Evolutionary conservation across 1,140 invertebrate genomes (phyloP), one percentile per base, ranked within the genome.

Genomic region (Heliconius melpomene): DNA sequence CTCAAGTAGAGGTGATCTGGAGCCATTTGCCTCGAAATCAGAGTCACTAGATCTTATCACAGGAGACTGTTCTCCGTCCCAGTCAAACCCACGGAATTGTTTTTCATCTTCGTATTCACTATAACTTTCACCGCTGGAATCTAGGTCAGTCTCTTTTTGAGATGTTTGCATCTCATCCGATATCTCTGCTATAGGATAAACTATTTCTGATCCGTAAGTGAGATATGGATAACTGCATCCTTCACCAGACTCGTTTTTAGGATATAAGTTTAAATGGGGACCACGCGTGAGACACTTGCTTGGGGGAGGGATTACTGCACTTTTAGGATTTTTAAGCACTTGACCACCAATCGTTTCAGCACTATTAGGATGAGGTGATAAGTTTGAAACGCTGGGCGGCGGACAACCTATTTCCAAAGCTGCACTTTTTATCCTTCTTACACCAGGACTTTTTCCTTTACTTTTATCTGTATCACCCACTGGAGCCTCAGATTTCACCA

Each of bases 101-200:
- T 94, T 95, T 36, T 95, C 95, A 74, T 96, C 95, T 82, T 96
- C 95, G 81, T 95, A 96, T 85, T 95, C 94, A 85, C 93, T 94
- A 72, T 94, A 94, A 82, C 94, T 95, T 81, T 92, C 94, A 18
- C 94, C 94, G 73, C 92, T 92, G 2, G 95, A 96, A 80, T 96
- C 96, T 57, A 96, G 89, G 85, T 96, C 95, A 1, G 96, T 95
- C 86, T 96, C 95, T 66, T 96, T 96, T 86, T 96, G 96, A 0
- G 96, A 96, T 46, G 96, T 96, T 83, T 96, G 95, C 94, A 97
- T 97, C 92, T 98, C 97, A 88, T 97, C 97, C 26, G 96, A 97
- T 88, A 97, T 97, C 94, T 98, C 97, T 5, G 96, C 97, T 86
- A 98, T 98, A 2, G 97, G 97, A 93, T 98, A 97, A 1, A 97